A percentile compares a stretch with the other conserved stretches of the same genome.
phyloP scores from a whole-genome alignment of 2,797 vertebrate species.

The Phoeniculus purpureus region DNA sequence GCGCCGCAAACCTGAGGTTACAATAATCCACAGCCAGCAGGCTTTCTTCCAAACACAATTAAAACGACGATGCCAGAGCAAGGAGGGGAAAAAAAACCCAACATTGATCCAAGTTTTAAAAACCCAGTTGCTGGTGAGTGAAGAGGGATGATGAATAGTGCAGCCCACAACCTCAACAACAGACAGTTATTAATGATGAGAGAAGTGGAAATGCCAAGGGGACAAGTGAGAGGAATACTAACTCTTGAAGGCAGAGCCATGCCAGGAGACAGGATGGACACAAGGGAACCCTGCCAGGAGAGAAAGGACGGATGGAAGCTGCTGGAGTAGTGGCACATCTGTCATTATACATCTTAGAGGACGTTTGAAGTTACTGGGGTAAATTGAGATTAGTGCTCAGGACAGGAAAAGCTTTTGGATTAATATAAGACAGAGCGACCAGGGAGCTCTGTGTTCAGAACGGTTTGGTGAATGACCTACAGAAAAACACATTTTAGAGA shows the following conservation, averaged over 20 bases:
- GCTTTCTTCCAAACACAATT: not conserved
- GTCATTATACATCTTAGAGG: slow-evolving; percentile 22
- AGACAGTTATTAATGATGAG: slow-evolving; percentile 38
- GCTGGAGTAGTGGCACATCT: not conserved
- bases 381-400: not conserved
- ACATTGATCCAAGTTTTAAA: not conserved
- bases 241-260: slow-evolving; percentile 14
- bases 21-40: not conserved
- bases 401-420: not conserved
- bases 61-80: not conserved
- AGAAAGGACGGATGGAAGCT: slow-evolving; percentile 17
- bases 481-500: not conserved
- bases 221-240: slow-evolving; percentile 40
- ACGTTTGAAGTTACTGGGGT: not conserved
- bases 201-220: not conserved
- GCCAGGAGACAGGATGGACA: slow-evolving; percentile 1
- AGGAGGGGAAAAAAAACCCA: not conserved
- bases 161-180: not conserved
- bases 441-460: not conserved
- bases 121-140: not conserved
- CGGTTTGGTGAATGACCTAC: not conserved
- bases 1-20: not conserved
- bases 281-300: slow-evolving; percentile 14
- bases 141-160: slow-evolving; percentile 18
- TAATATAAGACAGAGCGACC: not conserved